A percentile compares a stretch with the other conserved stretches of the same genome.
Evolutionary conservation across 1,140 invertebrate species (phyloP).

Genomic region (Drosophila biarmipes): DNA sequence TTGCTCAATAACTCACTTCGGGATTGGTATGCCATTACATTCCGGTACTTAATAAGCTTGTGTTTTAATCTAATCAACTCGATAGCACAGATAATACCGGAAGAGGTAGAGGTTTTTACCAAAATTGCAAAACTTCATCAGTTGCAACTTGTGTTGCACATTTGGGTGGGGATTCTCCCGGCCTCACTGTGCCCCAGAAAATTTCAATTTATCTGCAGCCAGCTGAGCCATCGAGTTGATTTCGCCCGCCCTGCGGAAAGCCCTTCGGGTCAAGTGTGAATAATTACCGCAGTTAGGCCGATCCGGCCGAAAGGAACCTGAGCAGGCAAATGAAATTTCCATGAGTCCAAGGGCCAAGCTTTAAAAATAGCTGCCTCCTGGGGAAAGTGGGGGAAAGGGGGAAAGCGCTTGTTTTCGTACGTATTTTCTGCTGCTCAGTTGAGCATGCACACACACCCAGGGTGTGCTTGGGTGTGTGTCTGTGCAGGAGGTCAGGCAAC

Average conservation of each 20-base stretch:
- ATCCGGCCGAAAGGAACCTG: conserved; percentile 38
- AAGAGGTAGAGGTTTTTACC: neutral
- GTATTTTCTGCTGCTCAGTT: conserved; percentile 25
- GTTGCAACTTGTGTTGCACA: conserved; percentile 9
- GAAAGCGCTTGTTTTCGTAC: conserved; percentile 24
- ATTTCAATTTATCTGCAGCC: conserved; percentile 47
- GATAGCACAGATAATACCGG: conserved; percentile 13
- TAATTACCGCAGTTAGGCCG: conserved; percentile 73
- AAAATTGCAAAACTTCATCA: conserved; percentile 44
- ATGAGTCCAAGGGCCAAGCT: conserved; percentile 35
- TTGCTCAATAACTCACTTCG: conserved; percentile 67
- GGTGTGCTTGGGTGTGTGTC: neutral
- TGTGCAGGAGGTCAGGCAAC: conserved; percentile 62
- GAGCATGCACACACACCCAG: neutral
- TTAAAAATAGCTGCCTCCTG: conserved; percentile 66
- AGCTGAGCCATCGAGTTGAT: conserved; percentile 32
- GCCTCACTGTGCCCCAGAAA: conserved; percentile 3
- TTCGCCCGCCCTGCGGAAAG: neutral
- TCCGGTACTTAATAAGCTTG: conserved; percentile 28
- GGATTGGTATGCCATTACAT: conserved; percentile 16
- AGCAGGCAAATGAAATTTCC: conserved; percentile 56
- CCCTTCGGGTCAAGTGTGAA: conserved; percentile 74
- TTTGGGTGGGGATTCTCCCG: neutral
- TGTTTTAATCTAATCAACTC: conserved; percentile 38
- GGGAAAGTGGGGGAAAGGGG: conserved; percentile 19